Evolutionary conservation across 2,797 vertebrate genomes (phyloP).

Genomic region (Enteromius anoplus): DNA sequence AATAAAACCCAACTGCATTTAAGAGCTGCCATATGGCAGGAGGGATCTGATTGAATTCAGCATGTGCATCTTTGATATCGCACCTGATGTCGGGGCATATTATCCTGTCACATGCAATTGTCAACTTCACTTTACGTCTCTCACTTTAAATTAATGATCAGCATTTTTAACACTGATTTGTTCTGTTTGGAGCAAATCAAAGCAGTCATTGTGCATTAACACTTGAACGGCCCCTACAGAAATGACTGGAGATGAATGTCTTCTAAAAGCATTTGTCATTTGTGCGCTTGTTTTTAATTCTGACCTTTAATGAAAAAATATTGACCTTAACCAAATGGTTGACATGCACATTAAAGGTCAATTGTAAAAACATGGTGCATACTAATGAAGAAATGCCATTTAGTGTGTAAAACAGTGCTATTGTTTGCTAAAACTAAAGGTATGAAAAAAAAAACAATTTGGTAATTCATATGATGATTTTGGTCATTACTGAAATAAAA

Average conservation of each 20-base stretch:
- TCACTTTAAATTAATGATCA: conserved; percentile 9
- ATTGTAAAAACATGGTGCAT: neutral
- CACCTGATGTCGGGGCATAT: conserved; percentile 44
- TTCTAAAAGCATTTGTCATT: neutral
- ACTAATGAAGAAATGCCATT: neutral
- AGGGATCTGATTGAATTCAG: conserved; percentile 37
- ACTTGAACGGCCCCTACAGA: neutral
- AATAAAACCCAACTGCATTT: conserved; percentile 29
- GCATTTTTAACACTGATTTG: conserved; percentile 30
- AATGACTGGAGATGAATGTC: neutral
- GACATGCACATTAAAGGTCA: neutral
- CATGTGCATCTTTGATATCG: conserved; percentile 50
- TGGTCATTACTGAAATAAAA: neutral
- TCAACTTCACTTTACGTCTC: conserved; percentile 15
- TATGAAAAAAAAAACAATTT: neutral
- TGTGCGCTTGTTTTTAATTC: conserved; percentile 4
- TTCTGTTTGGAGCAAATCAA: conserved; percentile 9
- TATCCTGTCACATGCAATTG: conserved; percentile 2
- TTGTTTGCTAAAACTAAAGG: neutral
- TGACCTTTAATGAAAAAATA: neutral
- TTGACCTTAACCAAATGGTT: conserved; percentile 2
- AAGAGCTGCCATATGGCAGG: conserved; percentile 47
- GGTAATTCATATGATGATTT: neutral
- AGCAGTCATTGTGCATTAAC: neutral
- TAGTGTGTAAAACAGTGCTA: neutral